Percentiles rank a stretch among this genome's conserved stretches.
These are phyloP conservation scores for Caenorhabditis remanei DNA, from an alignment of 1,140 invertebrate species.

Conservation along the genomic window DNA sequence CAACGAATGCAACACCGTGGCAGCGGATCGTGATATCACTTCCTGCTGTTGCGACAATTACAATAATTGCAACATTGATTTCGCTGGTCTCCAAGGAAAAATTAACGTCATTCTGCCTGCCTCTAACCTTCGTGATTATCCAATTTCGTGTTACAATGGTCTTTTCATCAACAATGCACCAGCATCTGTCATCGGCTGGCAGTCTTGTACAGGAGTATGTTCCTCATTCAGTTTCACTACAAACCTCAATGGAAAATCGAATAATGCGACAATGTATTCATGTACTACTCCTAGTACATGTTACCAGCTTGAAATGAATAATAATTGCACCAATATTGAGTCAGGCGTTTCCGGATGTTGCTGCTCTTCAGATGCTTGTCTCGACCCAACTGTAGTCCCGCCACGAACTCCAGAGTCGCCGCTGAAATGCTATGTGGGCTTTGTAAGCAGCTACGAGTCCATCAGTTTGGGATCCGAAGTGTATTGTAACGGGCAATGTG, in stretches of 20 bases:
- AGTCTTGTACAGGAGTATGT: slow-evolving; percentile 59
- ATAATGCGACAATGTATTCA: slow-evolving; percentile 50
- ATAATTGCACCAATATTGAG: slow-evolving; percentile 56
- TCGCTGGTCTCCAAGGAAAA: too few relatives aligned
- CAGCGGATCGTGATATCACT: slow-evolving; percentile 23
- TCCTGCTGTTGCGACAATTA: slow-evolving; percentile 61
- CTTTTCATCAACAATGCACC: slow-evolving; percentile 9
- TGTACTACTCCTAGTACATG: slow-evolving; percentile 59
- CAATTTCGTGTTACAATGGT: slow-evolving; percentile 44
- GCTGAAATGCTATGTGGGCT: slow-evolving; percentile 60
- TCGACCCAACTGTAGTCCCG: slow-evolving; percentile 46
- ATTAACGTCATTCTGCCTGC: neutral
- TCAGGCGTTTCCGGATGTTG: slow-evolving; percentile 45
- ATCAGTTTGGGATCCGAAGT: slow-evolving; percentile 48
- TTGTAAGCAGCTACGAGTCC: slow-evolving; percentile 44
- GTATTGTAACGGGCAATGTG: slow-evolving; percentile 52
- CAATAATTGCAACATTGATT: slow-evolving; percentile 45
- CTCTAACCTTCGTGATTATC: neutral
- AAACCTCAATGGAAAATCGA: neutral
- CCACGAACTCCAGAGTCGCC: neutral
- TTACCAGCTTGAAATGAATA: slow-evolving; percentile 2
- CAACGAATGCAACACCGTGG: neutral
- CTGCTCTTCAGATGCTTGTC: slow-evolving; percentile 55
- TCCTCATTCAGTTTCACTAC: slow-evolving; percentile 17
- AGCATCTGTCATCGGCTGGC: neutral